Percentiles rank a stretch among this genome's conserved stretches.
Evolutionary conservation across 2,888 invertebrate genomes (phyloP).

Genomic region (Scaptomyza tumidula): DNA sequence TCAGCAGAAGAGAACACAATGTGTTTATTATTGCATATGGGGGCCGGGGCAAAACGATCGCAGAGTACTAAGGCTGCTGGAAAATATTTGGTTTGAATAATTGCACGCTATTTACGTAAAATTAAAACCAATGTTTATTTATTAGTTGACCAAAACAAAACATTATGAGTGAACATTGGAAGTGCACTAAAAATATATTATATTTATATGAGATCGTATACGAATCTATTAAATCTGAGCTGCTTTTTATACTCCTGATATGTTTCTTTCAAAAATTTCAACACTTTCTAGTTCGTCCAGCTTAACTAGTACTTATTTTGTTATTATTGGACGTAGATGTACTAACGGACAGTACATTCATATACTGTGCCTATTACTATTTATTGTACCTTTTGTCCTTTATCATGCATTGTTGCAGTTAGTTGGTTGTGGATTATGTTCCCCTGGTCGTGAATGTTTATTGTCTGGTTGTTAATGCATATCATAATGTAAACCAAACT

Average conservation of each 20-base stretch:
- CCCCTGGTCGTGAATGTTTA: no score
- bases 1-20: slow-evolving; percentile 50
- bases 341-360: no score
- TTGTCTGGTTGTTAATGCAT: no score
- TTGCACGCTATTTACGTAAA: slow-evolving; percentile 37
- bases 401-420: no score
- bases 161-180: slow-evolving; percentile 18
- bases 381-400: no score
- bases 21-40: slow-evolving; percentile 72
- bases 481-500: no score
- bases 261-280: no score
- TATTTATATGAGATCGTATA: background rate
- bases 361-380: no score
- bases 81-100: slow-evolving; percentile 28
- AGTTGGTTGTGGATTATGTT: no score
- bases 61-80: slow-evolving; percentile 12
- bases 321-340: no score
- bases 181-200: background rate
- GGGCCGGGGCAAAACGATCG: slow-evolving; percentile 11
- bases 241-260: background rate
- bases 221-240: background rate
- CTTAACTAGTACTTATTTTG: no score
- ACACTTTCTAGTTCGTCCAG: no score
- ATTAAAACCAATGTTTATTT: slow-evolving; percentile 36
- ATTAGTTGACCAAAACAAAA: slow-evolving; percentile 37